phyloP scores from a whole-genome alignment of 2,113 vertebrate genomes.

The Ginglymostoma cirratum region DNA sequence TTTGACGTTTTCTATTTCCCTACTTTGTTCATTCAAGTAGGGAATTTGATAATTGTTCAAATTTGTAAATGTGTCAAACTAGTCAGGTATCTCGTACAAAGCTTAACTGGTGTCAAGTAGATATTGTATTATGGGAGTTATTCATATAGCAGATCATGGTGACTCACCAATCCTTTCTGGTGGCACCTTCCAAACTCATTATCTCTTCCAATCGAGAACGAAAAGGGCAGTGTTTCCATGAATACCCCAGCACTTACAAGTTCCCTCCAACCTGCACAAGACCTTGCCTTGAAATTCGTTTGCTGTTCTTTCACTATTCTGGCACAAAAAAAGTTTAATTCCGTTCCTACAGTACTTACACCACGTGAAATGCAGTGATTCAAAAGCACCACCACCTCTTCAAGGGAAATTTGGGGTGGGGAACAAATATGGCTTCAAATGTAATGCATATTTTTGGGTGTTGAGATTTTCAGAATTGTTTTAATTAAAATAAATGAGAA shows the following conservation, averaged over 20 bases:
- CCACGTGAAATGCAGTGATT: too few relatives aligned
- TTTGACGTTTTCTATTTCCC: neutral
- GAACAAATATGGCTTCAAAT: neutral
- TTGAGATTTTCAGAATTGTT: neutral
- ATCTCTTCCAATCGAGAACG: too few relatives aligned
- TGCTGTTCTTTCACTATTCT: neutral
- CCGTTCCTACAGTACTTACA: too few relatives aligned
- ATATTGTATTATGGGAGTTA: neutral
- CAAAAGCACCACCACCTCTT: too few relatives aligned
- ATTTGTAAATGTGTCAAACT: neutral
- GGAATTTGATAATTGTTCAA: neutral
- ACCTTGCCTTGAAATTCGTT: too few relatives aligned
- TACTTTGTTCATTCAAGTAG: neutral
- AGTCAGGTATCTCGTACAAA: neutral
- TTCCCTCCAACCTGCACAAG: too few relatives aligned
- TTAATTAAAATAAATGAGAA: neutral
- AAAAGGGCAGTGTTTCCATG: too few relatives aligned
- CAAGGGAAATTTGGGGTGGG: neutral
- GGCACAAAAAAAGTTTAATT: too few relatives aligned
- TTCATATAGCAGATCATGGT: too few relatives aligned
- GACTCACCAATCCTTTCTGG: too few relatives aligned
- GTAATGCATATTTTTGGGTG: neutral
- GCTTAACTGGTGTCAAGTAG: neutral
- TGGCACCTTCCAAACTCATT: too few relatives aligned
- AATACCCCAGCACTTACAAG: too few relatives aligned